phyloP scores from a whole-genome alignment of 2,113 vertebrate species.

The Oncorhynchus mykiss region DNA sequence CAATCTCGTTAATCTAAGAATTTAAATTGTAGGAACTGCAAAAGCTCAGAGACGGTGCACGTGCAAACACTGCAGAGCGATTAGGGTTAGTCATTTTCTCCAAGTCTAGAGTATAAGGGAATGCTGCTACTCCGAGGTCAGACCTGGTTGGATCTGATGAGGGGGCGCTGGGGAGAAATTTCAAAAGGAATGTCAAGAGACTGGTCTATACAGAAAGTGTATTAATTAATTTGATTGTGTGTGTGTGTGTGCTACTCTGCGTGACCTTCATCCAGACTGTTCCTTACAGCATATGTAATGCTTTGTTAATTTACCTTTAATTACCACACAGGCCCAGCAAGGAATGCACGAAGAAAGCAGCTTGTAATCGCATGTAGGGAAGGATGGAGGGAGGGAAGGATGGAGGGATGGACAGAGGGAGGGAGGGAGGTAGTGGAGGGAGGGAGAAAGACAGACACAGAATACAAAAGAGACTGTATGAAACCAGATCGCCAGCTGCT shows the following conservation, averaged over 20 bases:
- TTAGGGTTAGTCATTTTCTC: constrained; percentile 43
- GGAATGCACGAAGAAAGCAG: constrained; percentile 25
- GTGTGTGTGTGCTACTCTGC: background rate
- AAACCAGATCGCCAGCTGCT: constrained; percentile 38
- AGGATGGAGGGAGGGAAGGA: background rate
- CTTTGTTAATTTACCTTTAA: constrained; percentile 36
- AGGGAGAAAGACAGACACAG: background rate
- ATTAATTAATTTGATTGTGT: background rate
- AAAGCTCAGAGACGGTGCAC: constrained; percentile 62
- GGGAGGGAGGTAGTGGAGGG: background rate
- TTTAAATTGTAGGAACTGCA: constrained; percentile 68
- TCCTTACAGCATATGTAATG: constrained; percentile 28
- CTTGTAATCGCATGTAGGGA: constrained; percentile 13
- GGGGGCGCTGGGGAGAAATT: background rate
- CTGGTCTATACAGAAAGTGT: background rate
- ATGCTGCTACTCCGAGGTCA: constrained; percentile 10
- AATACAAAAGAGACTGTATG: constrained; percentile 17
- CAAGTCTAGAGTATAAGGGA: constrained; percentile 8
- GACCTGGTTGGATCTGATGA: background rate
- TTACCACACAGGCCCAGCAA: constrained; percentile 27
- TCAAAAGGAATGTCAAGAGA: background rate
- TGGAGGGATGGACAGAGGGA: background rate
- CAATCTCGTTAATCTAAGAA: constrained; percentile 63
- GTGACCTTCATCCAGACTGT: constrained; percentile 36
- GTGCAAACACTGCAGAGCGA: constrained; percentile 60